Base-by-base conservation (phyloP, 1,140 invertebrate species). In the Wiebesia pumilae region DNA sequence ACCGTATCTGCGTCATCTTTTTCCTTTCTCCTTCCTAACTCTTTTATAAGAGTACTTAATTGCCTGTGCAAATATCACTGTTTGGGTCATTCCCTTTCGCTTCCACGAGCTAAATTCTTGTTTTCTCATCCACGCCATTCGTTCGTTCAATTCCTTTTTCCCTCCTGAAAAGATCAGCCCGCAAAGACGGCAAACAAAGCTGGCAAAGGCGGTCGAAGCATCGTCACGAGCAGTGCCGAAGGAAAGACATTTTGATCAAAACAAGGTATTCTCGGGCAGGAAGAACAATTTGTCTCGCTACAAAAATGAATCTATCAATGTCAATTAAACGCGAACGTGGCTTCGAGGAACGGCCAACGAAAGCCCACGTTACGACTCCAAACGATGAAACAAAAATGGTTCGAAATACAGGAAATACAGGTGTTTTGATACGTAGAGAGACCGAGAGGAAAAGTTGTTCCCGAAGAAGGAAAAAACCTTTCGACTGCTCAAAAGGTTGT, bases 241-340 rank as follows among this genome's bases (percentile, higher is more conserved):
- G 35, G 24, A 38, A 38, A 71, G 69, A 30, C 40, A 38, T 75
- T 75, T 75, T n/a, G 19, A 75, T 75, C 71, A 43, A 75, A 75
- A 75, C 40, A 43, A 43, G 38, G 19, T 43, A n/a, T 75, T 75
- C 71, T 71, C 43, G 21, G 38, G 9, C 19, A 38, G 38, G 21
- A 2, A 75, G 30, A 38, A 33, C 40, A 40, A 75, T 75, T 75
- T 75, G 40, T 75, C 40, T 75, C 71, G 71, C 71, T 43, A n/a
- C 38, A n/a, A 19, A 75, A 75, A 43, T 38, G 71, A 3, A 75
- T 75, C 40, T 75, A 75, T 75, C 71, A 75, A 38, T 75, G 38
- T 75, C 71, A 43, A 75, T 75, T 75, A 75, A 43, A 21, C 38
- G 0, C n/a, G 21, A 14, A 10, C 38, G 24, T n/a, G n/a, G 12